A percentile compares a stretch with the other conserved stretches of the same genome.
Conservation (phyloP, 2,113 vertebrate genomes). For the Diadophis punctatus region DNA sequence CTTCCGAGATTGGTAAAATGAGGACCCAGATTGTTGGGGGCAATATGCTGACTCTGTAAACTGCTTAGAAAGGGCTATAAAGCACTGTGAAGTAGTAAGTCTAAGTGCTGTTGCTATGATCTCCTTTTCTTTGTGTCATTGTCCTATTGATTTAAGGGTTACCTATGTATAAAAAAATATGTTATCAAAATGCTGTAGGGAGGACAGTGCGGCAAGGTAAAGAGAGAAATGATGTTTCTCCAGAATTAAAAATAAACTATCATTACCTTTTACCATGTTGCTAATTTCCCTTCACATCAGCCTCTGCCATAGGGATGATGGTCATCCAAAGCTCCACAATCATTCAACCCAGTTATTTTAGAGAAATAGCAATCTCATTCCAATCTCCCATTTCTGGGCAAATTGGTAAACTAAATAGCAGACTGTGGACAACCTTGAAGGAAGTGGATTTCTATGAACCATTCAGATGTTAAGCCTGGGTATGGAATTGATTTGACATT, state of each 20-base stretch:
- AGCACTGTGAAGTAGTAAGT: no score
- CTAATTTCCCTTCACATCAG: not conserved
- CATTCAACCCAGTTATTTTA: not conserved
- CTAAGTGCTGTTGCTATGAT: no score
- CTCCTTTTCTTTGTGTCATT: no score
- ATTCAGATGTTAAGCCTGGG: not conserved
- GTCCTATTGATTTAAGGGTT: no score
- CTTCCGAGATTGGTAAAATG: no score
- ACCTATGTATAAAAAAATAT: no score
- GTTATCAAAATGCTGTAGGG: not conserved
- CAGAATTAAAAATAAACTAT: not conserved
- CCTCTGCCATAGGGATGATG: not conserved
- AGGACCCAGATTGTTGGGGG: no score
- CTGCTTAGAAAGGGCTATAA: no score
- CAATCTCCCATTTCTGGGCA: not conserved
- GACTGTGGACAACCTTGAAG: not conserved
- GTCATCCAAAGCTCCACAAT: not conserved
- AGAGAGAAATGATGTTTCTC: not conserved
- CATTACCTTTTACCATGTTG: not conserved
- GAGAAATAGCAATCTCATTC: not conserved
- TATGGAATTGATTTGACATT: not conserved
- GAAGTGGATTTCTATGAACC: not conserved
- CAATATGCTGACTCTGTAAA: no score
- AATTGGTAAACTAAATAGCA: not conserved
- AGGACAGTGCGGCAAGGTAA: not conserved